Percentiles rank a stretch among this genome's conserved stretches.
phyloP scores from a whole-genome alignment of 2,113 vertebrate genomes.

The Hippopotamus amphibius region DNA sequence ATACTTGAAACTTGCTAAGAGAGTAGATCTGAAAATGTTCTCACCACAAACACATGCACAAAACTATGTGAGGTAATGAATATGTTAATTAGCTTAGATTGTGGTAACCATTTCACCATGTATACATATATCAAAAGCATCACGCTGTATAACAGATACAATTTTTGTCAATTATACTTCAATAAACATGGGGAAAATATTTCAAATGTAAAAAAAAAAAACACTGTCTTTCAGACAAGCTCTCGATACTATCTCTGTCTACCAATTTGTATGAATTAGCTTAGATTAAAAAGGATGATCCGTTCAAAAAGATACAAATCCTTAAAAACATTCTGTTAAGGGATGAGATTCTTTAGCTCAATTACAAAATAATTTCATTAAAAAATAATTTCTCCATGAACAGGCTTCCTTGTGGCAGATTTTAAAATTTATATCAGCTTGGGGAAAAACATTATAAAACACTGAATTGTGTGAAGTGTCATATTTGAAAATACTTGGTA shows the following conservation, averaged over 20 bases:
- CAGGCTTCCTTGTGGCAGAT: neutral
- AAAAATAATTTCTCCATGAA: neutral
- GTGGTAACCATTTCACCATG: neutral
- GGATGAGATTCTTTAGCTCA: neutral
- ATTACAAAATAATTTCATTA: neutral
- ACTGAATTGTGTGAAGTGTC: neutral
- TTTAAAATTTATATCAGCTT: neutral
- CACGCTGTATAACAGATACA: neutral
- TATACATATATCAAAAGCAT: neutral
- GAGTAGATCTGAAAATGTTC: neutral
- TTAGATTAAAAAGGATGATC: neutral
- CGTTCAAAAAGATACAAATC: neutral
- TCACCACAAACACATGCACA: neutral
- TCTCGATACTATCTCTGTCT: neutral
- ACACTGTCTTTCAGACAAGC: neutral
- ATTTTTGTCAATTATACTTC: neutral
- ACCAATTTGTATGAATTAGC: neutral
- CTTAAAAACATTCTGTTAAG: neutral
- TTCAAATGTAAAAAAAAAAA: neutral
- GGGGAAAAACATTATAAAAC: neutral
- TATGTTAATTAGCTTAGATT: neutral
- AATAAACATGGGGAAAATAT: neutral
- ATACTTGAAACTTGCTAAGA: neutral
- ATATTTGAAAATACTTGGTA: neutral
- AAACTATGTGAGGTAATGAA: neutral